phyloP scores from a whole-genome alignment of 1,140 invertebrate species.

The Lerema accius region DNA sequence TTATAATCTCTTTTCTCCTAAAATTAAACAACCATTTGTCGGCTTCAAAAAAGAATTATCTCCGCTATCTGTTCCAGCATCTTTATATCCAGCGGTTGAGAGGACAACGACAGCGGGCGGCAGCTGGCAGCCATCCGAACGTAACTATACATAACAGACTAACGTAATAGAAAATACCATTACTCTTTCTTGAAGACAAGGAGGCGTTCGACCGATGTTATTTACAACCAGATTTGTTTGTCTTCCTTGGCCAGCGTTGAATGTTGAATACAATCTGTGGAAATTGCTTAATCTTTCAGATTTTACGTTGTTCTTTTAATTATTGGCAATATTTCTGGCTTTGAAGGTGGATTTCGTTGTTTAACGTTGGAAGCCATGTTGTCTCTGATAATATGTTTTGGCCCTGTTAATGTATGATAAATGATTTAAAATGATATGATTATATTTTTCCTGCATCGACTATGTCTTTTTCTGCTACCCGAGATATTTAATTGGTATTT shows the following conservation, averaged over 20 bases:
- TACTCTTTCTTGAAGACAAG: slow-evolving; percentile 74
- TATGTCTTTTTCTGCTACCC: too few species aligned
- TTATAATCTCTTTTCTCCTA: too few species aligned
- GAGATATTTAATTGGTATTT: too few species aligned
- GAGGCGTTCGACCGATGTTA: slow-evolving; percentile 72
- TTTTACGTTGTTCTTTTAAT: neutral
- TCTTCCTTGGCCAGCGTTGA: slow-evolving; percentile 35
- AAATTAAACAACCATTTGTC: too few species aligned
- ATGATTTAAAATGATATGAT: too few species aligned
- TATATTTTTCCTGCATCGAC: too few species aligned
- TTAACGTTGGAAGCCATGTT: too few species aligned
- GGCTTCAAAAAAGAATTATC: neutral
- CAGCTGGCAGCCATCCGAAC: slow-evolving; percentile 74
- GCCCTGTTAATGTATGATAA: too few species aligned
- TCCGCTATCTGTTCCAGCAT: slow-evolving; percentile 4
- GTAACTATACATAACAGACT: slow-evolving; percentile 66
- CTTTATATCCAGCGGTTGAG: slow-evolving; percentile 15
- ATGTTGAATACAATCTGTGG: slow-evolving; percentile 25
- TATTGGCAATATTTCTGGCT: too few species aligned
- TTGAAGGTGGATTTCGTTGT: too few species aligned
- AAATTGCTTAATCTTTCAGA: slow-evolving; percentile 9
- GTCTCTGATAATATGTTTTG: too few species aligned
- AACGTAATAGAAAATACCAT: slow-evolving; percentile 79
- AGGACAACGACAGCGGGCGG: slow-evolving; percentile 24
- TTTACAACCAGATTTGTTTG: slow-evolving; percentile 73